These are phyloP conservation scores for Plestiodon gilberti DNA, from an alignment of 2,113 vertebrate genomes.

Conservation along the genomic window DNA sequence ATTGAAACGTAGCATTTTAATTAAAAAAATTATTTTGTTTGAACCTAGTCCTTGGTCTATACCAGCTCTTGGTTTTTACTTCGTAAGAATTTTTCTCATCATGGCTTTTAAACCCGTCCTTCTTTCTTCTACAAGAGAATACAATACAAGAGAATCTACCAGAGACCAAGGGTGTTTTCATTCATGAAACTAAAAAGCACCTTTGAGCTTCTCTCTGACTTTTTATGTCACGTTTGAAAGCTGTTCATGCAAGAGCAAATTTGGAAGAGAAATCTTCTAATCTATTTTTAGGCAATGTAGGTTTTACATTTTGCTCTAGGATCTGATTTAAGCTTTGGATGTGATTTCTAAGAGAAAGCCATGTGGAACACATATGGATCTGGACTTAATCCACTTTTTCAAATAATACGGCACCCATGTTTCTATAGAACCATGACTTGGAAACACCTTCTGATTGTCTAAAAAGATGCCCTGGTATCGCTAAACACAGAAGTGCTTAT, in stretches of 20 bases:
- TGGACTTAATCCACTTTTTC: background rate
- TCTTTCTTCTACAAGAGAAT: too few species aligned
- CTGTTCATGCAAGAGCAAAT: background rate
- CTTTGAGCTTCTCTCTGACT: background rate
- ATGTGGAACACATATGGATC: background rate
- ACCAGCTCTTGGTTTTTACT: too few species aligned
- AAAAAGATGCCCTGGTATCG: background rate
- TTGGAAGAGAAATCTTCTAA: background rate
- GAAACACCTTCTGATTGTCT: slow-evolving; percentile 10
- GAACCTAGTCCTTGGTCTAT: too few species aligned
- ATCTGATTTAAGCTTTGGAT: background rate
- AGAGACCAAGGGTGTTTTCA: background rate
- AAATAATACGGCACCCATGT: background rate
- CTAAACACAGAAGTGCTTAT: slow-evolving; percentile 56
- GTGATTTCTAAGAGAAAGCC: background rate
- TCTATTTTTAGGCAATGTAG: background rate
- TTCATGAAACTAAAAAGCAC: background rate
- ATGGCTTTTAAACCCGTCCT: too few species aligned
- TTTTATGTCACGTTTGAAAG: background rate
- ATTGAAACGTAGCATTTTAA: too few species aligned
- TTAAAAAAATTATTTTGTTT: too few species aligned
- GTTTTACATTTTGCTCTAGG: background rate
- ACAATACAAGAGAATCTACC: background rate
- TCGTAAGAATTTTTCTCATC: too few species aligned
- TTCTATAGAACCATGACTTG: background rate